These are phyloP conservation scores for Indri indri DNA, from an alignment of 2,113 vertebrate genomes.

Conservation along the genomic window DNA sequence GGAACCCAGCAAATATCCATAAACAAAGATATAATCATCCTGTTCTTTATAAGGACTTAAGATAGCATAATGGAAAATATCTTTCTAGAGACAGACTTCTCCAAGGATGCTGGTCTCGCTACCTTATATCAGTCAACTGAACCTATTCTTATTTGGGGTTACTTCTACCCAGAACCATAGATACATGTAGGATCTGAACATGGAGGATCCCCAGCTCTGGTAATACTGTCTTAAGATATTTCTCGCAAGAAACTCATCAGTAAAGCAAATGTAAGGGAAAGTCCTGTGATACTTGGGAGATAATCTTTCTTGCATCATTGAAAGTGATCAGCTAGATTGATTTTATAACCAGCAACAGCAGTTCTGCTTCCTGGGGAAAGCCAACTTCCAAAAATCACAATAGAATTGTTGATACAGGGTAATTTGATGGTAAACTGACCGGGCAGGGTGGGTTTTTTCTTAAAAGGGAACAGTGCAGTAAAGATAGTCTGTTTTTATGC, in stretches of 20 bases:
- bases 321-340: background rate
- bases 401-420: background rate
- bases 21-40: background rate
- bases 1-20: conserved; percentile 2
- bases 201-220: background rate
- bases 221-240: background rate
- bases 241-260: conserved; percentile 9
- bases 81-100: background rate
- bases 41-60: background rate
- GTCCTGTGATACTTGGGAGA: background rate
- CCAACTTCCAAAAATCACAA: conserved; percentile 26
- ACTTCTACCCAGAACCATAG: background rate
- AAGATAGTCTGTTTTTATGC: conserved; percentile 54
- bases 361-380: conserved; percentile 55
- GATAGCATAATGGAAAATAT: background rate
- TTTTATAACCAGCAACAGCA: background rate
- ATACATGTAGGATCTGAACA: background rate
- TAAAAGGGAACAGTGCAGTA: conserved; percentile 55
- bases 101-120: background rate
- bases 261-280: background rate
- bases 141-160: background rate
- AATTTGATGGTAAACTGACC: background rate
- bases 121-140: background rate
- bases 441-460: background rate
- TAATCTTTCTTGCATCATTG: background rate